Percentiles rank a stretch among this genome's conserved stretches.
Conservation (phyloP, 1,140 invertebrate species). For the Tyrophagus putrescentiae region DNA sequence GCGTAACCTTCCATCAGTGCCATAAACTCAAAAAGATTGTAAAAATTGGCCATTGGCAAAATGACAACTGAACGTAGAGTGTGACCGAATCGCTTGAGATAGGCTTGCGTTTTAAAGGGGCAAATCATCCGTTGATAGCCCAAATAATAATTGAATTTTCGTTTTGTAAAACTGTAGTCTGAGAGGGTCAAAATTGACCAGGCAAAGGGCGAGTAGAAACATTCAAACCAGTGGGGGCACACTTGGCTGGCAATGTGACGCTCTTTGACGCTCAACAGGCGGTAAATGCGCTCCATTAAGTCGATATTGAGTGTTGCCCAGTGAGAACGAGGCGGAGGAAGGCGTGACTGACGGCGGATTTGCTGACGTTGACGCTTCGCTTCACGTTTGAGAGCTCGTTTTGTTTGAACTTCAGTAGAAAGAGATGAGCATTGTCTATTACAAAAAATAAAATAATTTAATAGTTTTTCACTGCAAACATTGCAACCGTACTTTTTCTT, state of each 20-base stretch:
- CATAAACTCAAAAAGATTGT: conserved; percentile 70
- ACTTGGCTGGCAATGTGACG: conserved; percentile 54
- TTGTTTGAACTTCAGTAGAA: too few relatives aligned
- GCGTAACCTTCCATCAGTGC: conserved; percentile 57
- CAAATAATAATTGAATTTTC: conserved; percentile 63
- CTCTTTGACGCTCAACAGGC: conserved; percentile 48
- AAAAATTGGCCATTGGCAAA: conserved; percentile 58
- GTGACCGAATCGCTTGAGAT: conserved; percentile 50
- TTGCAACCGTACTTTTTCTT: too few relatives aligned
- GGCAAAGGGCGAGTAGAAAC: conserved; percentile 54
- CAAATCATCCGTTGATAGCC: conserved; percentile 65
- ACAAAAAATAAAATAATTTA: too few relatives aligned
- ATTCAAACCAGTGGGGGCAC: conserved; percentile 31
- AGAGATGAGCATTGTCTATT: too few relatives aligned
- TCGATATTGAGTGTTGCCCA: conserved; percentile 60
- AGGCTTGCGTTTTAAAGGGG: conserved; percentile 54
- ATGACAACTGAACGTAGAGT: conserved; percentile 52
- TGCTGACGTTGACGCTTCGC: too few relatives aligned
- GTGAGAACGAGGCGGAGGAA: conserved; percentile 15
- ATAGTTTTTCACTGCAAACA: too few relatives aligned
- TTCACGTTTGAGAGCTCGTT: too few relatives aligned
- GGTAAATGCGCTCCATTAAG: conserved; percentile 58
- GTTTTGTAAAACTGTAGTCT: conserved; percentile 53
- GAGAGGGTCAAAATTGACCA: conserved; percentile 56
- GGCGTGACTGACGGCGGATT: too few relatives aligned